Conservation (phyloP, 2,113 vertebrate species). For the Poecile atricapillus region DNA sequence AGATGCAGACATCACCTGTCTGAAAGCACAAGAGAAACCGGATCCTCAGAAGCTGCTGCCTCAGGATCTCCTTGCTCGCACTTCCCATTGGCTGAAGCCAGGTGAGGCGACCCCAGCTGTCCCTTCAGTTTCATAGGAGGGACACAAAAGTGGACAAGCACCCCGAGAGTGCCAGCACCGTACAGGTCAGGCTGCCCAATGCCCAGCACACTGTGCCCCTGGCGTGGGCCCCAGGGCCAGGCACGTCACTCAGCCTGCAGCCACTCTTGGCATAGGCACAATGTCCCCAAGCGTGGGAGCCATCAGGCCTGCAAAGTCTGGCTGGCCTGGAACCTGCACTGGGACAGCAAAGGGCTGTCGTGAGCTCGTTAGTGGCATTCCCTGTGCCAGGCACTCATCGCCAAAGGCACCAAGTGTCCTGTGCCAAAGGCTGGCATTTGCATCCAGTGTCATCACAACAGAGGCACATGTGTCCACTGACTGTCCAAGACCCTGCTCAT, state of each 20-base stretch:
- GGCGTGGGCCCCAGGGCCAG: background rate
- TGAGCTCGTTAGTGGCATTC: background rate
- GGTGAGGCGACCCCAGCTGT: background rate
- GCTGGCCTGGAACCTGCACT: background rate
- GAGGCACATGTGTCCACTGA: background rate
- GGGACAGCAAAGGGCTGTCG: background rate
- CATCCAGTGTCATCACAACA: accelerated
- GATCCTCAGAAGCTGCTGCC: background rate
- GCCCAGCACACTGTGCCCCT: background rate
- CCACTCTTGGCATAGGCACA: background rate
- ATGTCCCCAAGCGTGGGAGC: background rate
- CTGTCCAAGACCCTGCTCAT: accelerated
- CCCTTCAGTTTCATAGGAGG: background rate
- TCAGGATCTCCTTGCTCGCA: background rate
- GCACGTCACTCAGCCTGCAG: accelerated
- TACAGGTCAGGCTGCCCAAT: background rate
- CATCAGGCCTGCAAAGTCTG: background rate
- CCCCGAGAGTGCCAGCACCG: accelerated
- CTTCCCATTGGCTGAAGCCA: background rate
- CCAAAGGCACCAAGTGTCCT: background rate
- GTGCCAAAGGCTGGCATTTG: background rate
- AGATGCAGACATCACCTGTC: constrained; percentile 95
- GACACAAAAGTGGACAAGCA: background rate
- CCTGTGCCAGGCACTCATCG: background rate
- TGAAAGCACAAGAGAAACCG: background rate